phyloP scores from a whole-genome alignment of 1,140 invertebrate genomes.

The Chlorops oryzae region DNA sequence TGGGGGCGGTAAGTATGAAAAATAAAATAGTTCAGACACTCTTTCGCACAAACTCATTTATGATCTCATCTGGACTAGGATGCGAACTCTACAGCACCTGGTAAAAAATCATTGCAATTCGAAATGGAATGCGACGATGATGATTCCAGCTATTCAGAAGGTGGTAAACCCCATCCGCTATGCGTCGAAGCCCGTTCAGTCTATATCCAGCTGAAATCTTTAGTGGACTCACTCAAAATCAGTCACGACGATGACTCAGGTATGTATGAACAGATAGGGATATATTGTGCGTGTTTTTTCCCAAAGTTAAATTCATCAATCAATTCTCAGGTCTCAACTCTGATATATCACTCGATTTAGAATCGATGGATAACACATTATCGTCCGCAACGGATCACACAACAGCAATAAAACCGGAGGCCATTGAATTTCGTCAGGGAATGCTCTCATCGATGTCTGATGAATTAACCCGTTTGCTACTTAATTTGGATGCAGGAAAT shows the following conservation, averaged over 20 bases:
- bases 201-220: conserved; percentile 60
- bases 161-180: conserved; percentile 47
- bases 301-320: background rate
- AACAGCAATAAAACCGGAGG: conserved; percentile 22
- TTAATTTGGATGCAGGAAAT: conserved; percentile 69
- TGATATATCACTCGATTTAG: conserved; percentile 50
- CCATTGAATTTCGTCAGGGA: conserved; percentile 52
- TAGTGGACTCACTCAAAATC: conserved; percentile 64
- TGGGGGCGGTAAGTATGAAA: conserved; percentile 49
- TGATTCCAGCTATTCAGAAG: conserved; percentile 50
- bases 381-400: conserved; percentile 42
- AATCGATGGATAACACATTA: conserved; percentile 50
- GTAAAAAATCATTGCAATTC: conserved; percentile 58
- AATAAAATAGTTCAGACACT: no score
- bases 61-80: conserved; percentile 15
- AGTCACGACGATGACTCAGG: conserved; percentile 63
- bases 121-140: conserved; percentile 69
- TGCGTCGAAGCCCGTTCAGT: conserved; percentile 59
- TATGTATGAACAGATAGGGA: no score
- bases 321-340: conserved; percentile 51
- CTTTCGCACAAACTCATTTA: background rate
- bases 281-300: conserved; percentile 16
- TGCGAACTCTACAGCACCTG: conserved; percentile 39
- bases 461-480: conserved; percentile 63
- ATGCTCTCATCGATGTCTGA: conserved; percentile 59